Conservation (phyloP, 2,797 vertebrate genomes). For the Calcarius lapponicus region DNA sequence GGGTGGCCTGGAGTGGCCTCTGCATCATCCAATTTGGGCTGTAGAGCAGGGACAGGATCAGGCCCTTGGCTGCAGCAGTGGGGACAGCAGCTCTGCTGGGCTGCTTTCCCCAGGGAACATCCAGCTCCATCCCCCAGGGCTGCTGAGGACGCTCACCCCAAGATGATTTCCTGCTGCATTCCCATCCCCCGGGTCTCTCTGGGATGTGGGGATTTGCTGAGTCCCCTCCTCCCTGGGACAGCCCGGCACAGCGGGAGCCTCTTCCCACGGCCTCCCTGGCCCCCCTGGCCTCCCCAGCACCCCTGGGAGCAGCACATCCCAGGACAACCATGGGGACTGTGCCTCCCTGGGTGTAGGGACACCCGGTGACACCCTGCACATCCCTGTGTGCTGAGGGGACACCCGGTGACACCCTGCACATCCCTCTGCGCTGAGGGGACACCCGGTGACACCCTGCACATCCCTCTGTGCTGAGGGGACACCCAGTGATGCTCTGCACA, state of each 20-base stretch:
- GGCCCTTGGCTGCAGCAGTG: neutral
- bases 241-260: accelerated
- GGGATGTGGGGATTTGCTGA: accelerated
- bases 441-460: too few relatives aligned
- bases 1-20: neutral
- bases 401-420: too few relatives aligned
- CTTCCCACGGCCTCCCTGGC: neutral
- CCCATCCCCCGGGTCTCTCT: neutral
- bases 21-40: accelerated
- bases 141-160: neutral
- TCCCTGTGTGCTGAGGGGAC: too few relatives aligned
- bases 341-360: accelerated
- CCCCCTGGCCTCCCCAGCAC: neutral
- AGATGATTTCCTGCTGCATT: neutral
- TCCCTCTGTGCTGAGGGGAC: too few relatives aligned
- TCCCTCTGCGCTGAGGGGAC: too few relatives aligned
- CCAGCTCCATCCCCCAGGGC: neutral
- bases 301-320: neutral
- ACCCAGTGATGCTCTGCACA: too few relatives aligned
- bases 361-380: too few relatives aligned
- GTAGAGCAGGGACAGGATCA: neutral
- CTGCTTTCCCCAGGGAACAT: neutral
- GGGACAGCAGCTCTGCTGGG: neutral
- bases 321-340: accelerated
- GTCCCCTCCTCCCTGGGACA: neutral